phyloP scores from a whole-genome alignment of 2,888 invertebrate species.

The Nomada fabriciana region DNA sequence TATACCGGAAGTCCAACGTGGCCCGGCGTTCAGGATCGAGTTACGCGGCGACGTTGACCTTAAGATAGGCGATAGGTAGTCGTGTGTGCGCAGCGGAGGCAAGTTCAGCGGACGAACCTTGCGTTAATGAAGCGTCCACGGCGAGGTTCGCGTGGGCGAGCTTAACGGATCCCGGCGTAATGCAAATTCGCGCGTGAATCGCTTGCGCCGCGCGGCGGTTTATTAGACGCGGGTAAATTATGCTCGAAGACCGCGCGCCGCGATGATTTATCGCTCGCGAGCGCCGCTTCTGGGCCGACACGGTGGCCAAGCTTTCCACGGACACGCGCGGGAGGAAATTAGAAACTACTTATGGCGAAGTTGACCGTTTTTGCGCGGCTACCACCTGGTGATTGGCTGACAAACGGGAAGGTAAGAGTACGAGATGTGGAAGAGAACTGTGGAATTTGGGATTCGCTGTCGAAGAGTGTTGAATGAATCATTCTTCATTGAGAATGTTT shows the following conservation, averaged over 20 bases:
- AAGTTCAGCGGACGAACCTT: constrained; percentile 6
- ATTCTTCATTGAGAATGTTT: too few species aligned
- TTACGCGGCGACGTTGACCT: constrained; percentile 39
- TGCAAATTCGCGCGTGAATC: constrained; percentile 56
- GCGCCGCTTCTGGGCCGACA: constrained; percentile 35
- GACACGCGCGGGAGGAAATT: neutral
- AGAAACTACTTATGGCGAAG: neutral
- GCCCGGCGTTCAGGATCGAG: constrained; percentile 24
- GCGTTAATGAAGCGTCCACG: constrained; percentile 49
- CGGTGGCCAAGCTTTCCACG: constrained; percentile 15
- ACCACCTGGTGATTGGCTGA: neutral
- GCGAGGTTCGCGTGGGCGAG: constrained; percentile 47
- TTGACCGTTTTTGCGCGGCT: neutral
- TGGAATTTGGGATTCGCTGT: too few species aligned
- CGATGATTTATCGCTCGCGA: constrained; percentile 48
- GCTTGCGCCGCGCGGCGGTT: constrained; percentile 37
- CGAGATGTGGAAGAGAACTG: neutral
- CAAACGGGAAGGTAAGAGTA: too few species aligned
- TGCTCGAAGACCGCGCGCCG: constrained; percentile 37
- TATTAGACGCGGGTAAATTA: constrained; percentile 53
- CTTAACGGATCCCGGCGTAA: constrained; percentile 39
- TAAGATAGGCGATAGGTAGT: constrained; percentile 33
- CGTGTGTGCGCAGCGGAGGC: neutral
- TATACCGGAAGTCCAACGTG: neutral
- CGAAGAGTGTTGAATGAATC: too few species aligned